A percentile compares a stretch with the other conserved stretches of the same genome.
Conservation (phyloP, 1,140 invertebrate genomes). For the Philotrypesis tridentata region DNA sequence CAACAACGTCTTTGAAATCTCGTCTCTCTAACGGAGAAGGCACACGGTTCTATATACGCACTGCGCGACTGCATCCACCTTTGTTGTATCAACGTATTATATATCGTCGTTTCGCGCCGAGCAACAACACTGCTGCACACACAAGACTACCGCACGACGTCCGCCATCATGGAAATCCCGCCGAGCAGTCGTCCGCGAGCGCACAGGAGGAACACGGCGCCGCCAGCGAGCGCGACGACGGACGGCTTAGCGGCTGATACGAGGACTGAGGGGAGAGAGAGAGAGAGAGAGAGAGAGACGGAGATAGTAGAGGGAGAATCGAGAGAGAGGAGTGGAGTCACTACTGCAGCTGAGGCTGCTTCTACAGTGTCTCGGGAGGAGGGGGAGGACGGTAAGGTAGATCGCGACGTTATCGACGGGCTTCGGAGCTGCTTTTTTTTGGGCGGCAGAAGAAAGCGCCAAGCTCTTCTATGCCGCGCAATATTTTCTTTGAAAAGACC, state of each 20-base stretch:
- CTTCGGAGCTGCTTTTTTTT: background rate
- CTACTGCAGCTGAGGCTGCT: background rate
- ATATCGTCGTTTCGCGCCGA: no score
- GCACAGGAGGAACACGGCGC: no score
- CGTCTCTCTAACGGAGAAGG: background rate
- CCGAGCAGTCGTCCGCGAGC: background rate
- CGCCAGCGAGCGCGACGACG: background rate
- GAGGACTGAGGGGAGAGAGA: background rate
- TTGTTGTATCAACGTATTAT: background rate
- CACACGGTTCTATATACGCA: background rate
- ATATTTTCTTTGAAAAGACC: no score
- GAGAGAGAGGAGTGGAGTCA: background rate
- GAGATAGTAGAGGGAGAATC: no score
- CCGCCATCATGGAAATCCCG: slow-evolving; percentile 33
- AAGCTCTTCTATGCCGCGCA: no score
- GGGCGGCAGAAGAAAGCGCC: no score
- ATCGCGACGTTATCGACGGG: background rate
- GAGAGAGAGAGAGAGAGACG: background rate
- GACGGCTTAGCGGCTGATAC: background rate
- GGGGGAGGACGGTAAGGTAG: background rate
- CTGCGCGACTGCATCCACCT: background rate
- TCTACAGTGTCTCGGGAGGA: background rate
- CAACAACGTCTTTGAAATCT: no score
- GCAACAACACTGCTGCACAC: no score
- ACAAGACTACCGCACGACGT: background rate